phyloP scores from a whole-genome alignment of 2,797 vertebrate genomes.

The Ctenochaetus hawaiiensis region DNA sequence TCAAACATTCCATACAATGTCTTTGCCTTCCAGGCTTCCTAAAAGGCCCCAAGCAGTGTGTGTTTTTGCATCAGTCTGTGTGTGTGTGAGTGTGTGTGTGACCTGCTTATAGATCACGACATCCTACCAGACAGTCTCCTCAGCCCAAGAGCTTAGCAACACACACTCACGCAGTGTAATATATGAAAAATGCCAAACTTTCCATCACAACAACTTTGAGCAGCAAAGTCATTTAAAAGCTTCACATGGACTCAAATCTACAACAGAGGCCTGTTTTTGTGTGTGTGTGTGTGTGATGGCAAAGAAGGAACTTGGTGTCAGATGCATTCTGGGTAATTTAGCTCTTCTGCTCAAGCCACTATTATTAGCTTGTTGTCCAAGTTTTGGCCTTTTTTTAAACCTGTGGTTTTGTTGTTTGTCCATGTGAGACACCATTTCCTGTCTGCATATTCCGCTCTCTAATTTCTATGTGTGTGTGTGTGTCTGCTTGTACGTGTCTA shows the following conservation, averaged over 20 bases:
- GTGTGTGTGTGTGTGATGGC: slow-evolving; percentile 6
- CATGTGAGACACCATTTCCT: slow-evolving; percentile 44
- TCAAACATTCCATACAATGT: slow-evolving; percentile 74
- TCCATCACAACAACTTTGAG: not conserved
- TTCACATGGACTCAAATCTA: slow-evolving; percentile 2
- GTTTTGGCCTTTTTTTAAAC: slow-evolving; percentile 38
- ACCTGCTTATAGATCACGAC: slow-evolving; percentile 44
- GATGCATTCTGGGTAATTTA: slow-evolving; percentile 25
- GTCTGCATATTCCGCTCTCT: slow-evolving; percentile 31
- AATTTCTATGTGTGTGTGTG: slow-evolving; percentile 39
- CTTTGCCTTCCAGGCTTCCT: slow-evolving; percentile 66
- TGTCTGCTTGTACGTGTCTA: not conserved
- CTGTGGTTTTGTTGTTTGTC: slow-evolving; percentile 35
- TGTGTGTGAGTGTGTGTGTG: slow-evolving; percentile 31
- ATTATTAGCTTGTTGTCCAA: slow-evolving; percentile 53
- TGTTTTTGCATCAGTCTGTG: not conserved
- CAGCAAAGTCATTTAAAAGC: slow-evolving; percentile 5
- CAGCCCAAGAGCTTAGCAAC: slow-evolving; percentile 8
- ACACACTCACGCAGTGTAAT: not conserved
- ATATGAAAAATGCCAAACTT: slow-evolving; percentile 22
- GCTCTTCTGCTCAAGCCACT: slow-evolving; percentile 37
- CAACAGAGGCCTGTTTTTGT: slow-evolving; percentile 10
- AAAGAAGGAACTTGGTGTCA: slow-evolving; percentile 36
- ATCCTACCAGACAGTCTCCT: slow-evolving; percentile 25
- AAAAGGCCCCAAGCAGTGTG: slow-evolving; percentile 40